Base-by-base conservation (phyloP, 1,140 invertebrate species). In the Caenorhabditis brenneri region DNA sequence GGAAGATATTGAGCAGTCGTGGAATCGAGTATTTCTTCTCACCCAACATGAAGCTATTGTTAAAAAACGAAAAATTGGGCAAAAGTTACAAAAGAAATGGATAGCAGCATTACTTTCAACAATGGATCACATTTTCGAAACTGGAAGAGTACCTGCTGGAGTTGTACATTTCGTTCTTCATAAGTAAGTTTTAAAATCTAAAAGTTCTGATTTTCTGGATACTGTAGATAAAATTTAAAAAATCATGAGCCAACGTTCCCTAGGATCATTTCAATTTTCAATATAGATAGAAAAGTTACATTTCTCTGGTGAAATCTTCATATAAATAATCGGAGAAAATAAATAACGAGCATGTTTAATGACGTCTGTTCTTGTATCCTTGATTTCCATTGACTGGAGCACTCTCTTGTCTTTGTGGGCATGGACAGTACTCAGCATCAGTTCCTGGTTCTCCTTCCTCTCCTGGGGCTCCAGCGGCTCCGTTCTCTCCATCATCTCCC, bases 391-490 rank as follows among this genome's bases (percentile, higher is more conserved):
- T 58, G 27, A 82, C 81, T 46, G 81, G 58, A 46, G 81, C 58
- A 29, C 60, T 82, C 22, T 48, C 60, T 15, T 82, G 55, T 48
- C 81, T 65, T 55, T 82, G 46, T n/a, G 85, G 85, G 58, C 85
- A 86, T 49, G 85, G 84, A 55, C 85, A 86, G 80, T 86, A 86
- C 79, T 86, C 69, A 48, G 85, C 85, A 55, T 86, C 85, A 19
- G 87, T 85, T 87, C 87, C 87, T 60, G 86, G 79, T 24, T 74
- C 65, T 74, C 81, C 84, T 16, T 82, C 39, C 31, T 78, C 58
- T 69, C 84, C 84, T n/a, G 60, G 6, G 7, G 48, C 60, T 81
- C 84, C 84, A 31, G 79, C 80, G 9, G 36, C 22, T 33, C 80
- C 80, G 16, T 53, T 65, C 24, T 81, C 60, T 85, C 79, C 84